Base-by-base conservation (phyloP, 2,888 invertebrate genomes). In the Xiphydria camelus region DNA sequence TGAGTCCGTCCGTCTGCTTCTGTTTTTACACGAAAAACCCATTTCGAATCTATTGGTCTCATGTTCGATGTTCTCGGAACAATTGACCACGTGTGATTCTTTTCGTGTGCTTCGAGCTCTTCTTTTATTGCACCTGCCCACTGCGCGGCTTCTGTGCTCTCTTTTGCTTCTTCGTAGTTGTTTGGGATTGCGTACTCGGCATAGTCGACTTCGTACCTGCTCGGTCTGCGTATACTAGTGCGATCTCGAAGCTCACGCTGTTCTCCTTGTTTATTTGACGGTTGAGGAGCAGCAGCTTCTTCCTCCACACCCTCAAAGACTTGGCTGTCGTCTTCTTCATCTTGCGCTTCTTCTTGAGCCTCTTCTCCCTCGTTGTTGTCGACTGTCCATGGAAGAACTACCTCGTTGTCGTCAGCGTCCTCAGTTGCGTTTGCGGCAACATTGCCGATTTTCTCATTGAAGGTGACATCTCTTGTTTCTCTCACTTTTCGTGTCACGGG, bases 381-480 rank as follows among this genome's bases (percentile, higher is more conserved):
- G 26, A 20, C 23, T 25, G 15, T 4, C 37, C n/a, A 15, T n/a
- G 9, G 29, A 9, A 38, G 10, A 38, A 38, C 26, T 29, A 38
- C 4, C 1, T 25, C 38, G 25, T 6, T 19, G 4, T 25, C 20
- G 7, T 9, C 14, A 12, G 14, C 2, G 20, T 44, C 31, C 1
- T 10, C 36, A 2, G 2, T 17, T n/a, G 7, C 9, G 3, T 4
- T 15, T n/a, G n/a, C n/a, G n/a, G n/a, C n/a, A n/a, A n/a, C n/a
- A n/a, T n/a, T n/a, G n/a, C n/a, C 39, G 14, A 41, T 32, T 18
- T 34, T 45, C 32, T 65, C 61, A 34, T 65, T 51, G 38, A 65
- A 64, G 5, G 50, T 43, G 9, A 63, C 62, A 47, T 67, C 50
- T 20, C 63, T 45, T 4, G 54, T 53, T 4, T 49, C 46, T 14